Evolutionary conservation across 2,113 vertebrate species (phyloP).

Genomic region (Ammodytes dubius): DNA sequence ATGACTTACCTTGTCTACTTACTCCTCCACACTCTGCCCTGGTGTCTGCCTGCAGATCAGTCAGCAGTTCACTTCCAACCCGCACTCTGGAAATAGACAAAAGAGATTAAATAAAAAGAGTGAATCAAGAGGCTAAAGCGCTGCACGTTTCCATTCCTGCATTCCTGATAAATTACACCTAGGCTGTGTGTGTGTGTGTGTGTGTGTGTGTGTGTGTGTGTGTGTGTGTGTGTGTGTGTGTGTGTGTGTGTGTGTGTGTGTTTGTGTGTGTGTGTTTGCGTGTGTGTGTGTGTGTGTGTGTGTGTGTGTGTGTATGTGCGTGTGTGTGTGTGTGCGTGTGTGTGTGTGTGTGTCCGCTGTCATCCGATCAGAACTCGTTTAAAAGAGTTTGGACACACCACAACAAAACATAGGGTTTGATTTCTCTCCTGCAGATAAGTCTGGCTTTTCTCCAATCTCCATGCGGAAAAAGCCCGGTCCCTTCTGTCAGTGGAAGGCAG

Average conservation of each 20-base stretch:
- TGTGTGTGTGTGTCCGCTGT: neutral
- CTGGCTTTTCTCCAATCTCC: too few species aligned
- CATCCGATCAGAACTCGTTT: slow-evolving; percentile 33
- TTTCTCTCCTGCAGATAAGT: too few species aligned
- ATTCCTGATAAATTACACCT: slow-evolving; percentile 48
- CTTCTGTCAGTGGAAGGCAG: too few species aligned
- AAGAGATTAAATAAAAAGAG: slow-evolving; percentile 22
- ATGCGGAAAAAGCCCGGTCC: too few species aligned
- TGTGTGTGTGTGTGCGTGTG: neutral
- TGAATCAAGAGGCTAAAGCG: slow-evolving; percentile 34
- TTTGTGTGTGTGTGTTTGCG: too few species aligned
- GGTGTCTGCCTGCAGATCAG: slow-evolving; percentile 56
- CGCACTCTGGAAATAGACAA: slow-evolving; percentile 42
- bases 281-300: neutral
- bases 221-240: too few species aligned
- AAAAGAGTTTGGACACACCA: neutral
- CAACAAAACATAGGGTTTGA: neutral
- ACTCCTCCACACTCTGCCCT: slow-evolving; percentile 56
- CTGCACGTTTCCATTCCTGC: slow-evolving; percentile 29
- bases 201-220: too few species aligned
- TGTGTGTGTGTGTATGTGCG: neutral
- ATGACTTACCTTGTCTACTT: slow-evolving; percentile 70
- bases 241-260: too few species aligned
- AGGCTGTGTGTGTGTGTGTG: slow-evolving; percentile 2
- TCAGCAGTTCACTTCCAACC: slow-evolving; percentile 58